Evolutionary conservation across 2,888 invertebrate genomes (phyloP).

Genomic region (Molanna angustata): DNA sequence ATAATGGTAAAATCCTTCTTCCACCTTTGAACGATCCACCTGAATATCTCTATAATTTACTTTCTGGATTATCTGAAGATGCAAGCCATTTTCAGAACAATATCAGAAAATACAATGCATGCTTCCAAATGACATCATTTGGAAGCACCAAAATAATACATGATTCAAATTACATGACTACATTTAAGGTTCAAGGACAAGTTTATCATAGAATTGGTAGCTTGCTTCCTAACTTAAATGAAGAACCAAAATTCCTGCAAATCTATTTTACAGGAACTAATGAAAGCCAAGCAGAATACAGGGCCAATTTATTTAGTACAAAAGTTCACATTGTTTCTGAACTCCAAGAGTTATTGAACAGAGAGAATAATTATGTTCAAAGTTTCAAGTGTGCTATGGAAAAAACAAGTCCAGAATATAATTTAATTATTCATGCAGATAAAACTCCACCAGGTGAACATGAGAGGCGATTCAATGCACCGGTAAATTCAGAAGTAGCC

Average conservation of each 20-base stretch:
- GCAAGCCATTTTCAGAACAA: no score
- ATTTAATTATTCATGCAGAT: neutral
- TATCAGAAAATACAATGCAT: no score
- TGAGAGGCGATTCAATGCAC: neutral
- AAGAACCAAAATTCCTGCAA: constrained; percentile 35
- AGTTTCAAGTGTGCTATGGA: no score
- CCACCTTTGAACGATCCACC: no score
- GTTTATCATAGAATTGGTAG: constrained; percentile 36
- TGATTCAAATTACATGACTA: constrained; percentile 34
- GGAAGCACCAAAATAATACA: constrained; percentile 25
- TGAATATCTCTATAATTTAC: no score
- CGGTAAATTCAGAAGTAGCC: no score
- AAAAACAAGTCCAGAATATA: no score
- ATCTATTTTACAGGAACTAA: constrained; percentile 37
- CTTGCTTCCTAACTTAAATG: constrained; percentile 32
- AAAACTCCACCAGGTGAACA: neutral
- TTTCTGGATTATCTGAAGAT: neutral
- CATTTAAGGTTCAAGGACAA: constrained; percentile 37
- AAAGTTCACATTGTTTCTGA: no score
- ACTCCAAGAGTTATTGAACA: no score
- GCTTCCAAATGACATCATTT: constrained; percentile 35
- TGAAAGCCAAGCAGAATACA: constrained; percentile 32
- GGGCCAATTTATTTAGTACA: no score
- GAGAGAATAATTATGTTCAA: no score
- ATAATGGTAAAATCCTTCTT: neutral